phyloP scores from a whole-genome alignment of 2,113 vertebrate genomes.

The Phyllopteryx taeniolatus region DNA sequence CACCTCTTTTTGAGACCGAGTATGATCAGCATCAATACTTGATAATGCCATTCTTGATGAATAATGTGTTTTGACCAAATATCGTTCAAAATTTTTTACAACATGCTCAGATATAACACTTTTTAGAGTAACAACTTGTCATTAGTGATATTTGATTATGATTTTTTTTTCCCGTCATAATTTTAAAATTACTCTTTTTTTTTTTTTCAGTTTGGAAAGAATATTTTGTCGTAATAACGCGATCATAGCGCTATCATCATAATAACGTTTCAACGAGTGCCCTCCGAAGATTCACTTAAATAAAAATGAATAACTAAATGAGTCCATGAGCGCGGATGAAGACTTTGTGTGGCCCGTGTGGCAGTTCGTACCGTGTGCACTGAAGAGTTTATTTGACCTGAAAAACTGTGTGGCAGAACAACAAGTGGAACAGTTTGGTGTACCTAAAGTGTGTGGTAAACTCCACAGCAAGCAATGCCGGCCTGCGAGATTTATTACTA shows the following conservation, averaged over 20 bases:
- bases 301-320: too few species aligned
- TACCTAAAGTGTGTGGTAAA: conserved; percentile 1
- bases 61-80: too few species aligned
- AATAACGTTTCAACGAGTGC: background rate
- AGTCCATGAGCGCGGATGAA: background rate
- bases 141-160: too few species aligned
- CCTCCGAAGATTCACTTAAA: background rate
- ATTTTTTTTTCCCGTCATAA: background rate
- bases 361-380: background rate
- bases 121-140: too few species aligned
- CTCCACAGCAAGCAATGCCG: conserved; percentile 2
- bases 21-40: too few species aligned
- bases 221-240: background rate
- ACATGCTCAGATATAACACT: too few species aligned
- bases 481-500: background rate
- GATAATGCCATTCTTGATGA: too few species aligned
- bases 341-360: background rate
- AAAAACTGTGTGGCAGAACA: background rate
- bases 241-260: background rate
- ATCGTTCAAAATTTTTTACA: too few species aligned
- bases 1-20: too few species aligned
- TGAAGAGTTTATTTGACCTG: too few species aligned
- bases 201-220: background rate
- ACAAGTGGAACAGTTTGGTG: conserved; percentile 9
- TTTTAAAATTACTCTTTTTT: background rate